phyloP scores from a whole-genome alignment of 2,888 invertebrate species.

The Watsonalla cultraria region DNA sequence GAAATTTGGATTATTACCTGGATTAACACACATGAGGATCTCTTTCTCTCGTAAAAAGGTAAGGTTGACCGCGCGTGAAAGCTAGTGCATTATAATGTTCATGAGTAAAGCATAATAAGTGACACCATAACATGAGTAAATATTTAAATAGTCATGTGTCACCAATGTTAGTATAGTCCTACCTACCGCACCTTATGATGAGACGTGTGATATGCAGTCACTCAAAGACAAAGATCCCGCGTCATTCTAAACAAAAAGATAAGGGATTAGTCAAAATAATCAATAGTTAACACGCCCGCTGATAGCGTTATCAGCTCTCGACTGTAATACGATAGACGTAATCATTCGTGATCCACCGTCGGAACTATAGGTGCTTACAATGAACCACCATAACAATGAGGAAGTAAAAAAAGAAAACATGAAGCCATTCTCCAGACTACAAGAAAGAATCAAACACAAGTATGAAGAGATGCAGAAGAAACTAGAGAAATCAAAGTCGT shows the following conservation, averaged over 20 bases:
- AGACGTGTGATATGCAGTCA: not conserved
- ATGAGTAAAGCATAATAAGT: no score
- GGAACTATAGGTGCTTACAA: constrained; percentile 17
- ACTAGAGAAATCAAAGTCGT: constrained; percentile 61
- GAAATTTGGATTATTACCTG: no score
- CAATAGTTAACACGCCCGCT: constrained; percentile 36
- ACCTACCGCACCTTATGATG: no score
- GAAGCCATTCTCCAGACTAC: constrained; percentile 50
- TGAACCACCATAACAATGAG: constrained; percentile 31
- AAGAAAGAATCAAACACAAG: constrained; percentile 58
- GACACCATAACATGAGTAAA: no score
- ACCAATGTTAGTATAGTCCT: no score
- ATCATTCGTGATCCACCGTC: not conserved
- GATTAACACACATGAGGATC: no score
- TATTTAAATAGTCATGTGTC: no score
- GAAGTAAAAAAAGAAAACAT: constrained; percentile 27
- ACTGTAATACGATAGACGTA: constrained; percentile 19
- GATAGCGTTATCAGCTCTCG: constrained; percentile 47
- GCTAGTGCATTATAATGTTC: no score
- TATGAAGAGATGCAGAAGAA: constrained; percentile 61
- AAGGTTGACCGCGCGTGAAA: no score
- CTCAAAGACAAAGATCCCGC: not conserved
- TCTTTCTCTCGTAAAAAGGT: no score
- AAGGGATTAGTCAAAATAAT: constrained; percentile 53
- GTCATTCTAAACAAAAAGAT: constrained; percentile 18